Evolutionary conservation across 2,888 invertebrate species (phyloP).

Genomic region (Erebia ligea): DNA sequence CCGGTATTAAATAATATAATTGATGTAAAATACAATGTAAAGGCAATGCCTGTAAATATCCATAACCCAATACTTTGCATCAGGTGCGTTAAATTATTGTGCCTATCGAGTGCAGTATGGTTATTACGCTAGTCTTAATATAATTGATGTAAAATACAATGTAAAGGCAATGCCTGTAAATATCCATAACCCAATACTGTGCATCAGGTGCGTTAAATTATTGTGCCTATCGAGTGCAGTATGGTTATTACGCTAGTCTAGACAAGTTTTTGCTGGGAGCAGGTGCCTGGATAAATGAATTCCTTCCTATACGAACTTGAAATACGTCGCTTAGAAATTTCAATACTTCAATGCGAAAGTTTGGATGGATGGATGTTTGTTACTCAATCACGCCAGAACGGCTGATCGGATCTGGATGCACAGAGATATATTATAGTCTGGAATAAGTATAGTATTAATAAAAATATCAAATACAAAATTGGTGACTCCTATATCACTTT

Average conservation of each 20-base stretch:
- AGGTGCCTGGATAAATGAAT: slow-evolving; percentile 58
- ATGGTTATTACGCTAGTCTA: slow-evolving; percentile 62
- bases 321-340: slow-evolving; percentile 45
- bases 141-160: background rate
- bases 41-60: background rate
- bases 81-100: slow-evolving; percentile 26
- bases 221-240: slow-evolving; percentile 49
- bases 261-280: slow-evolving; percentile 68
- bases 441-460: no score
- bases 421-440: no score
- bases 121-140: slow-evolving; percentile 61
- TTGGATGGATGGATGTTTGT: no score
- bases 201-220: slow-evolving; percentile 19
- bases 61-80: slow-evolving; percentile 1
- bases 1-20: slow-evolving; percentile 5
- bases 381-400: no score
- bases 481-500: no score
- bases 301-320: slow-evolving; percentile 43
- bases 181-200: background rate
- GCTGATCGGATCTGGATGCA: no score
- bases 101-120: slow-evolving; percentile 51
- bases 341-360: slow-evolving; percentile 10
- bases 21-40: background rate
- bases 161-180: background rate
- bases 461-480: no score